A percentile compares a stretch with the other conserved stretches of the same genome.
These are phyloP conservation scores for Colius striatus DNA, from an alignment of 2,113 vertebrate species.

Conservation along the genomic window DNA sequence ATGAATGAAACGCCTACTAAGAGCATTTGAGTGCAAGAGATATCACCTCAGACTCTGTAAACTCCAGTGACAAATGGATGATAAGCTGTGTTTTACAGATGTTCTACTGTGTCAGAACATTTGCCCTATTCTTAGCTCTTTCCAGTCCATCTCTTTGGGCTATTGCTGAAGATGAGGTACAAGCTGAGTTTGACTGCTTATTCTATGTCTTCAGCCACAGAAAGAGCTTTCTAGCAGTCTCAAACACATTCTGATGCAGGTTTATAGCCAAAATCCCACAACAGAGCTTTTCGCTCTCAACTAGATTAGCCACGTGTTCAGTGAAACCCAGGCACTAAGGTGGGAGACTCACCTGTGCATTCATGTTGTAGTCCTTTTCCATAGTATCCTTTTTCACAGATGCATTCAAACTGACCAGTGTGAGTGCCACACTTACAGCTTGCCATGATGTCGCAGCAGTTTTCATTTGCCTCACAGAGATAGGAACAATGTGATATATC, in stretches of 20 bases:
- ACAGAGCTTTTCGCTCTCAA: background rate
- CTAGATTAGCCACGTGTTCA: background rate
- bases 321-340: background rate
- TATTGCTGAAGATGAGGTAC: background rate
- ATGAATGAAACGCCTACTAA: background rate
- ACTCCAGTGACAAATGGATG: background rate
- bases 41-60: background rate
- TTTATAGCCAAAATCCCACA: background rate
- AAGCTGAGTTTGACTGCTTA: background rate
- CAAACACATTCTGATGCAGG: background rate
- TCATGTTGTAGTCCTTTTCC: constrained; percentile 94
- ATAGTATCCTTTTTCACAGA: constrained; percentile 95
- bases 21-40: background rate
- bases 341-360: constrained; percentile 85
- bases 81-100: background rate
- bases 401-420: constrained; percentile 96
- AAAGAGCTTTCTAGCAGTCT: background rate
- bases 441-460: constrained; percentile 96
- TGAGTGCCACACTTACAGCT: constrained; percentile 97
- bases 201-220: background rate
- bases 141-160: background rate
- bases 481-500: constrained; percentile 87
- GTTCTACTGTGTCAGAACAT: background rate
- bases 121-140: background rate
- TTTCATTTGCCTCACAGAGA: constrained; percentile 85